Base-by-base conservation (phyloP, 1,140 invertebrate species). In the Trichoplusia ni region DNA sequence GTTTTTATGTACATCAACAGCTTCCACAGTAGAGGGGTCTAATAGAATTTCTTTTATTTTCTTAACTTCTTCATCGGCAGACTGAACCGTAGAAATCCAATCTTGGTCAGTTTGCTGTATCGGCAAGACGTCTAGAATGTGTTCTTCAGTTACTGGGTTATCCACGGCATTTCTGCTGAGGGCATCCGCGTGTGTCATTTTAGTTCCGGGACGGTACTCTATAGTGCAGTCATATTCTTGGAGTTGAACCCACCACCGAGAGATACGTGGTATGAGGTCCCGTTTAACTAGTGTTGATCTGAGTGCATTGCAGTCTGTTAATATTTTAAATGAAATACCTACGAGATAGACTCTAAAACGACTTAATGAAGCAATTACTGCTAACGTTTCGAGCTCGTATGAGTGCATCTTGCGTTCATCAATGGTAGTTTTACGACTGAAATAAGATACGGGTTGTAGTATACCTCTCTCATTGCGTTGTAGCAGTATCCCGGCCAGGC, bases 161-260 rank as follows among this genome's bases (percentile, higher is more conserved):
- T 13, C 35, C 0, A 38, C 6, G 1, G 56, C 14, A 6, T 19
- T 21, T 6, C 59, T 16, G 31, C 63, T 70, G 0, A 70, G 49
- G 4, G 62, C 62, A 29, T 69, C 67, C n/a, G 46, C 63, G 21
- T 70, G 68, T 1, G 19, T 3, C 68, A 70, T 70, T 7, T 14
- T 0, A 2, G 7, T n/a, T 0, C 67, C 63, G 9, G 56, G 62
- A 18, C 63, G 16, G 21, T 66, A 70, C 49, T 70, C 68, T 2
- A 70, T 70, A 5, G 4, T 23, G 16, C 40, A 70, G 16, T 66
- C 53, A 21, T 31, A 60, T 23, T 66, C 68, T 40, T 59, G 58
- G 2, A 66, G 6, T 31, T 51, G 42, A 0, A 70, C 2, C 63
- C 68, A 70, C 68, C 68, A 70, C 2, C 63, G 13, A 7, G 59